phyloP scores from a whole-genome alignment of 92 coral and sea anemone genomes.

The Porites cylindrica region DNA sequence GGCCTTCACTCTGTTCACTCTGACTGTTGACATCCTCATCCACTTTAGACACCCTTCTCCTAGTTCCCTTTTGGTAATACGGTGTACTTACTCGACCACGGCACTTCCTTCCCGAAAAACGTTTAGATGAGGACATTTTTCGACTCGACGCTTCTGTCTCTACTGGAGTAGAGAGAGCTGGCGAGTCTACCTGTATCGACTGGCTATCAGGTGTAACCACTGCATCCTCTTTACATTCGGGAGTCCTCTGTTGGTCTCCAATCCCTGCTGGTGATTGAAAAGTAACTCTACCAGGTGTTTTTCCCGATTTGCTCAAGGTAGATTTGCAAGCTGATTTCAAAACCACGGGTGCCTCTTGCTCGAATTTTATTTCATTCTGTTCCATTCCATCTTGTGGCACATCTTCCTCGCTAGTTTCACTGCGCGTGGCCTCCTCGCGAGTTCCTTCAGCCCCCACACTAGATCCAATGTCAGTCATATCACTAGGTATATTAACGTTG shows the following conservation, averaged over 20 bases:
- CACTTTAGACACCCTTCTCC: background rate
- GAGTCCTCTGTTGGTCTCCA: conserved; percentile 19
- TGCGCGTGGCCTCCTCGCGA: conserved; percentile 6
- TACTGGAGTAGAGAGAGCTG: background rate
- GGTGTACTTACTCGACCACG: conserved; percentile 48
- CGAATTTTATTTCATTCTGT: conserved; percentile 1
- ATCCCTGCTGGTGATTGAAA: conserved; percentile 32
- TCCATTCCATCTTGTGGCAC: conserved; percentile 11
- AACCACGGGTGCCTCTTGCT: background rate
- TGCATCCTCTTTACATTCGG: background rate
- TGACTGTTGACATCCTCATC: conserved; percentile 5
- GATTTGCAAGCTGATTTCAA: conserved; percentile 48
- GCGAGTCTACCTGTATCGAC: background rate
- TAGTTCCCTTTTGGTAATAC: conserved; percentile 3
- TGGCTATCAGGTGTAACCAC: background rate
- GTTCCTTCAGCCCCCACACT: background rate
- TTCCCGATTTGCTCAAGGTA: background rate
- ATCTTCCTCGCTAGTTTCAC: background rate
- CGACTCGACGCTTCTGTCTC: background rate
- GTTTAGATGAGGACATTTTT: conserved; percentile 18
- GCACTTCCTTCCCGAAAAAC: conserved; percentile 40
- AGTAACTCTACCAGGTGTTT: conserved; percentile 14
- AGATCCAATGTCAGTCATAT: background rate
- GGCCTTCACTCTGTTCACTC: background rate
- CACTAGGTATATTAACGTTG: background rate